phyloP scores from a whole-genome alignment of 2,797 vertebrate genomes.

The Valencia hispanica region DNA sequence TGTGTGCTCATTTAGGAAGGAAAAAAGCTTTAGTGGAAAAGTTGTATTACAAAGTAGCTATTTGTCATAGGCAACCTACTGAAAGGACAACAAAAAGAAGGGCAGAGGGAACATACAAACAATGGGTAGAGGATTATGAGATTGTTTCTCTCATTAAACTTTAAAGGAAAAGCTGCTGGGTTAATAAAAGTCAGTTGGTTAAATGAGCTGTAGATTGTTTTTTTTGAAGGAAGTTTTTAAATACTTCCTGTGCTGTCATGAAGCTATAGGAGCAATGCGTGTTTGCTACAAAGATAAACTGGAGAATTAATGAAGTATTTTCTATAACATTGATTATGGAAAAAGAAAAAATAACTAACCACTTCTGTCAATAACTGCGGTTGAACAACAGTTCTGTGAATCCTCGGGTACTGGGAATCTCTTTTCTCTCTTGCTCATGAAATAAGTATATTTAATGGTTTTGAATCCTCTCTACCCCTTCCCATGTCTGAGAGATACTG shows the following conservation, averaged over 20 bases:
- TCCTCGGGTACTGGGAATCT: background rate
- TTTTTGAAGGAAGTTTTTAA: conserved; percentile 63
- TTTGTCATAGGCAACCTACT: conserved; percentile 56
- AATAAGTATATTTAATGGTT: conserved; percentile 11
- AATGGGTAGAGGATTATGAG: conserved; percentile 55
- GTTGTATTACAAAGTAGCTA: conserved; percentile 54
- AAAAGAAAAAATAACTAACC: conserved; percentile 2
- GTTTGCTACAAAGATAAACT: conserved; percentile 52
- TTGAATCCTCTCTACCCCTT: conserved; percentile 34
- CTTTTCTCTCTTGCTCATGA: background rate
- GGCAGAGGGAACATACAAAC: conserved; percentile 36
- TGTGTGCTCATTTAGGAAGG: conserved; percentile 29
- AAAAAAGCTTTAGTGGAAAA: conserved; percentile 39
- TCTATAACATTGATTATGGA: conserved; percentile 3
- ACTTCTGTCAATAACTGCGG: conserved; percentile 20
- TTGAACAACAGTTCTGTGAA: conserved; percentile 19
- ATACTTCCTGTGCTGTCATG: conserved; percentile 63
- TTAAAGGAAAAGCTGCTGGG: conserved; percentile 55
- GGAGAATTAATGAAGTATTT: conserved; percentile 35
- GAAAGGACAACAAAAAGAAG: conserved; percentile 58
- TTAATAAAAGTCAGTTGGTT: conserved; percentile 66
- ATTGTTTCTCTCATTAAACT: conserved; percentile 61
- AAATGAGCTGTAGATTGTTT: conserved; percentile 62
- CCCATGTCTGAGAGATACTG: conserved; percentile 46
- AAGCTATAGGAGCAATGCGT: conserved; percentile 58